These are phyloP conservation scores for Nesoenas mayeri DNA, from an alignment of 2,113 vertebrate species.

Conservation along the genomic window DNA sequence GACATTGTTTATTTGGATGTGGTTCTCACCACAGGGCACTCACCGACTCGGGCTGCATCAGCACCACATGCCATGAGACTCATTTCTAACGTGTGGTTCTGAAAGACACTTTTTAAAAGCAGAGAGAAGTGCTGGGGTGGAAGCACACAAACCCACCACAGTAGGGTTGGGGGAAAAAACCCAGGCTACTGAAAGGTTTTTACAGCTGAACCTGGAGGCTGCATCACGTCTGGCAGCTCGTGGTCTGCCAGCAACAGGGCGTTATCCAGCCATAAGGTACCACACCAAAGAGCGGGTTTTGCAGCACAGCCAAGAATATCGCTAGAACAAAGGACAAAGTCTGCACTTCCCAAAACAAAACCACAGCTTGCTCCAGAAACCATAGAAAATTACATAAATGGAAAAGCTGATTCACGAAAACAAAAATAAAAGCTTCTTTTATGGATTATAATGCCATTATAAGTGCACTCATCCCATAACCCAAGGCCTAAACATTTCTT, in stretches of 20 bases:
- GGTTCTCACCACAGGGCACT: not conserved
- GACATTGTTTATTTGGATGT: not conserved
- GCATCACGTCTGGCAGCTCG: not conserved
- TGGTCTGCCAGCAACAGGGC: not conserved
- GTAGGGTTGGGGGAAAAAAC: accelerated
- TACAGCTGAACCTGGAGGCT: not conserved
- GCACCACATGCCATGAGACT: not conserved
- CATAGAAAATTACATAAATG: slow-evolving; percentile 25
- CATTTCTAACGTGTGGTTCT: accelerated
- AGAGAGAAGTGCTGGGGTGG: not conserved
- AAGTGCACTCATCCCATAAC: not conserved
- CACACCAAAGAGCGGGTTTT: not conserved
- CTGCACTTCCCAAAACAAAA: not conserved
- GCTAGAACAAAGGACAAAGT: slow-evolving; percentile 2
- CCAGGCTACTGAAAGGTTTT: not conserved
- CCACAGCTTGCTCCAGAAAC: not conserved
- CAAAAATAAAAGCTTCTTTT: slow-evolving; percentile 30
- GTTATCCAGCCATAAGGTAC: not conserved
- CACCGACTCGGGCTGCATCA: accelerated
- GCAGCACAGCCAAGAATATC: not conserved
- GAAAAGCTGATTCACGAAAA: slow-evolving; percentile 55
- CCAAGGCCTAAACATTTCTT: not conserved
- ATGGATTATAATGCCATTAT: slow-evolving; percentile 14
- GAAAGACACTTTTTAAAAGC: not conserved
- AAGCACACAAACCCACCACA: not conserved